Base-by-base conservation (phyloP, 2,888 invertebrate genomes). In the Pheosia gnoma region DNA sequence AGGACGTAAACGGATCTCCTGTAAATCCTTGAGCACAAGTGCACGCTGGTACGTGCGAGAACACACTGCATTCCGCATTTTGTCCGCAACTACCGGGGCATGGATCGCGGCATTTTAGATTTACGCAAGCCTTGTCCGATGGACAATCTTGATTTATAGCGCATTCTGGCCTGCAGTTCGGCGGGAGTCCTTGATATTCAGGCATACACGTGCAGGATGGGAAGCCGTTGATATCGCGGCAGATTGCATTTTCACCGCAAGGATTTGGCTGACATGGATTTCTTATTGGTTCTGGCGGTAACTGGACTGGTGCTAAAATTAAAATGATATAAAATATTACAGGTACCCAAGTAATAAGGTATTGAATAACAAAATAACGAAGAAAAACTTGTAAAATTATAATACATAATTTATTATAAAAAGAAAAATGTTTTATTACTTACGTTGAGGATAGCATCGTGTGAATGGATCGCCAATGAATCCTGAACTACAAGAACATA, bases 1-100 rank as follows among this genome's bases (percentile, higher is more conserved):
- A 97, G 62, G 94, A 94, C 57, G 94, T 94, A 81, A 97, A 97
- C 11, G 97, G 97, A 91, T 97, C 96, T 54, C 97, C 97, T 2
- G 95, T 96, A 77, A 94, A 97, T 58, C 96, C 96, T 76, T 95
- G 94, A 45, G 92, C 84, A 79, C 96, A 97, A 13, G 95, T 91
- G 77, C 97, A 97, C 1, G 95, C 94, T 8, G 96, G 96, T 41
- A 94, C 94, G 75, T 96, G 96, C 77, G 95, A 96, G 60, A 95
- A 95, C 38, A 96, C 95, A 57, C 87, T 92, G 81, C 96, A 95
- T 70, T 94, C 79, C 62, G 96, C 94, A 71, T 95, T 94, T 72
- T 93, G 83, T 52, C 96, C 96, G 78, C 96, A 96, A 56, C 96
- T 95, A 6, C 96, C 96, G 1, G 95, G 95, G 69, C 96, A 97